phyloP scores from a whole-genome alignment of 2,888 invertebrate genomes.

The Sceliomorpha sp. region DNA sequence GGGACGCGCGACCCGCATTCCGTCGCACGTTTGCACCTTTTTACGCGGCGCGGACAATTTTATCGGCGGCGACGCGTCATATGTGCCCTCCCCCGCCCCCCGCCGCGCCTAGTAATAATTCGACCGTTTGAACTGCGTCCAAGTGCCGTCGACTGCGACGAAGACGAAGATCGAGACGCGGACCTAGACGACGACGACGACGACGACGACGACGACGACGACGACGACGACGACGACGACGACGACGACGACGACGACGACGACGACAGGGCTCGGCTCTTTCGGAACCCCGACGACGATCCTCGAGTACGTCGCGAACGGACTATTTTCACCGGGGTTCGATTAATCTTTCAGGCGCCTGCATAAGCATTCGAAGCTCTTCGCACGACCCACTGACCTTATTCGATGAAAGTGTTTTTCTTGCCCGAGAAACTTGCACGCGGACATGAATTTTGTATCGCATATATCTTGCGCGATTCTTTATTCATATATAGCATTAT shows the following conservation, averaged over 20 bases:
- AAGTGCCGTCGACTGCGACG: conserved; percentile 3
- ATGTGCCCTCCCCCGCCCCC: too few relatives aligned
- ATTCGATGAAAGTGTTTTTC: conserved; percentile 15
- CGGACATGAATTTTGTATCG: conserved; percentile 21
- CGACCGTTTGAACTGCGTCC: conserved; percentile 10
- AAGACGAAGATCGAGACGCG: too few relatives aligned
- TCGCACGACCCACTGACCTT: conserved; percentile 31
- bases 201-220: too few relatives aligned
- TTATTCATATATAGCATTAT: conserved; percentile 22
- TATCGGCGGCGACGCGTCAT: too few relatives aligned
- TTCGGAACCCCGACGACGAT: too few relatives aligned
- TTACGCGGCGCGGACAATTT: too few relatives aligned
- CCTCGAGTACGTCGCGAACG: not conserved
- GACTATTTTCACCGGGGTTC: not conserved
- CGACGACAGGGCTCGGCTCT: too few relatives aligned
- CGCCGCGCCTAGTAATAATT: conserved; percentile 17
- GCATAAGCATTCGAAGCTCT: conserved; percentile 14
- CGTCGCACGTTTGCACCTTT: too few relatives aligned
- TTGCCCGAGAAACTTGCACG: conserved; percentile 20
- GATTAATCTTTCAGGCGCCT: conserved; percentile 15
- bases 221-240: too few relatives aligned
- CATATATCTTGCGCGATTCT: conserved; percentile 15
- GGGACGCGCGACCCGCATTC: too few relatives aligned
- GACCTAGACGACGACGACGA: too few relatives aligned
- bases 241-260: too few relatives aligned